Conservation (phyloP, 2,888 invertebrate species). For the Dorcus hopei region DNA sequence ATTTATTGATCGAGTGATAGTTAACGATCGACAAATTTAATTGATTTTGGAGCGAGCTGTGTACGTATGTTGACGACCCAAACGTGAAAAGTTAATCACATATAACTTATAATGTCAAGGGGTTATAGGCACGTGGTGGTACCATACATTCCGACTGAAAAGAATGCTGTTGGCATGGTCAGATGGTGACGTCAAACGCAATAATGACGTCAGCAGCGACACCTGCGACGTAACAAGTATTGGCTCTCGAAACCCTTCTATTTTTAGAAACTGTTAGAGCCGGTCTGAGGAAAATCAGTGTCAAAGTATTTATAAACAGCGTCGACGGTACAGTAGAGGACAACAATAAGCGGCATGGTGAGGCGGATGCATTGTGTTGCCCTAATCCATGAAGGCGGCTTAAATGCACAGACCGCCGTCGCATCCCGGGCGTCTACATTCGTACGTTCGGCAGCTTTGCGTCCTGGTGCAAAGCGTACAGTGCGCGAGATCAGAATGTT, state of each 20-base stretch:
- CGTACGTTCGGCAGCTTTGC: constrained; percentile 18
- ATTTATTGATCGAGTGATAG: too few relatives aligned
- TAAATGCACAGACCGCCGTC: constrained; percentile 7
- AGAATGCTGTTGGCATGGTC: neutral
- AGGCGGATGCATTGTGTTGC: too few relatives aligned
- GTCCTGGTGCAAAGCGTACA: constrained; percentile 23
- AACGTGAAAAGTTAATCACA: too few relatives aligned
- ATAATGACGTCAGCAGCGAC: constrained; percentile 10
- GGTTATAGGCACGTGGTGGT: too few relatives aligned
- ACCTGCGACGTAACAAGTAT: constrained; percentile 18
- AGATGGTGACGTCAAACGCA: constrained; percentile 14
- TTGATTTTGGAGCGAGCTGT: too few relatives aligned
- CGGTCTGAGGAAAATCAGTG: neutral
- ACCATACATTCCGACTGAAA: neutral
- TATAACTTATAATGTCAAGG: too few relatives aligned
- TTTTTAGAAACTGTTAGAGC: constrained; percentile 8
- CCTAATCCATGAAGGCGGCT: neutral
- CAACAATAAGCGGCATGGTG: neutral
- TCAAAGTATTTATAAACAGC: neutral
- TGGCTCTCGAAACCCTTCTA: constrained; percentile 16
- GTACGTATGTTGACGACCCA: too few relatives aligned
- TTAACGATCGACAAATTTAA: too few relatives aligned
- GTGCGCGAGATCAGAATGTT: constrained; percentile 26
- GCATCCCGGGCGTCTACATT: constrained; percentile 21
- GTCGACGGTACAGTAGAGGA: neutral